These are phyloP conservation scores for Axis porcinus DNA, from an alignment of 2,113 vertebrate genomes.

Conservation along the genomic window DNA sequence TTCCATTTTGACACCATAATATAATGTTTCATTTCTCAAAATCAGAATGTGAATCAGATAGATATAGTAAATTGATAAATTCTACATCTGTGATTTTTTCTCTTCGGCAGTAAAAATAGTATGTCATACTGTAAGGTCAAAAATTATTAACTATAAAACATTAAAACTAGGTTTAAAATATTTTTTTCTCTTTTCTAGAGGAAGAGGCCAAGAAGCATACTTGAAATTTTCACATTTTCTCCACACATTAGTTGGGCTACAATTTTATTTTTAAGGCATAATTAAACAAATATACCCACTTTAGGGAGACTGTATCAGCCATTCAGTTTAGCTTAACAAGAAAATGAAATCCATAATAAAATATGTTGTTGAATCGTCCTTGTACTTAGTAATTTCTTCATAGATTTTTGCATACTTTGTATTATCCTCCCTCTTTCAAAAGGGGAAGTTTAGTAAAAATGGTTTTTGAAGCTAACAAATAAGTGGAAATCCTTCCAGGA, in stretches of 20 bases:
- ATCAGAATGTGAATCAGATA: constrained; percentile 60
- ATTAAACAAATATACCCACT: constrained; percentile 60
- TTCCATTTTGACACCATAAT: constrained; percentile 72
- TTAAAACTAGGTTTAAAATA: constrained; percentile 53
- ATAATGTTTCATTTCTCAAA: constrained; percentile 66
- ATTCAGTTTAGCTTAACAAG: constrained; percentile 41
- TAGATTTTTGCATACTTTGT: constrained; percentile 21
- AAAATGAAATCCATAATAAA: constrained; percentile 56
- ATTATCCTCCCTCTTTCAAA: constrained; percentile 25
- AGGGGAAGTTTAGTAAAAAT: constrained; percentile 5
- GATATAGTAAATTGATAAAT: constrained; percentile 57
- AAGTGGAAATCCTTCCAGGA: neutral
- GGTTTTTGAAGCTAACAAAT: constrained; percentile 28
- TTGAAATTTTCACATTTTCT: constrained; percentile 58
- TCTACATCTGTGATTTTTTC: constrained; percentile 40
- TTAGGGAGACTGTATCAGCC: neutral
- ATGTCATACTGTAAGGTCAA: constrained; percentile 32
- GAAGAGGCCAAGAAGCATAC: constrained; percentile 34
- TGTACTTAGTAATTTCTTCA: constrained; percentile 36
- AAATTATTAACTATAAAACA: constrained; percentile 58
- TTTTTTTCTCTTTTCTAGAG: constrained; percentile 13
- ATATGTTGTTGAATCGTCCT: constrained; percentile 28
- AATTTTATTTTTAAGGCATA: constrained; percentile 58
- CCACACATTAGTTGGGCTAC: constrained; percentile 28
- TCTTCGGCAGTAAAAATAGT: constrained; percentile 45